phyloP scores from a whole-genome alignment of 1,140 invertebrate genomes.

The Phymastichus coffea region DNA sequence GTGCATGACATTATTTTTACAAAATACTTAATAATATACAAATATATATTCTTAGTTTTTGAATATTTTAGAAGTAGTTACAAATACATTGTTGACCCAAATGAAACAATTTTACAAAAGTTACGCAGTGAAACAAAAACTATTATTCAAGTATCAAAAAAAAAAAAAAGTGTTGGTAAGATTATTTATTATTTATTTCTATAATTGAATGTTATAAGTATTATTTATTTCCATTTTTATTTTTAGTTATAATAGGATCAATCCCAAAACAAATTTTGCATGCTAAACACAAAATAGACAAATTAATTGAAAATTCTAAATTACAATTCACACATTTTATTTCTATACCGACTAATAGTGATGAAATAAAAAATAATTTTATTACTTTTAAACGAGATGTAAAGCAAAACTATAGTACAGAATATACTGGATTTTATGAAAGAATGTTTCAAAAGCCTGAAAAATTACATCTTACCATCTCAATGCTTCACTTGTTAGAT shows the following conservation, averaged over 20 bases:
- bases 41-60: not conserved
- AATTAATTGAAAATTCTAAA: conserved; percentile 66
- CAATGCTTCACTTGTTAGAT: conserved; percentile 69
- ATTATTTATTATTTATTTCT: conserved; percentile 49
- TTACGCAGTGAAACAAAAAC: conserved; percentile 73
- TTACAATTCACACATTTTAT: conserved; percentile 84
- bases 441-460: conserved; percentile 69
- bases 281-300: conserved; percentile 67
- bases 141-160: conserved; percentile 66
- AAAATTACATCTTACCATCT: conserved; percentile 79
- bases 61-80: conserved; percentile 2
- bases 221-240: conserved; percentile 29
- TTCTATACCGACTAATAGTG: conserved; percentile 69
- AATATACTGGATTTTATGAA: conserved; percentile 62
- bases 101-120: conserved; percentile 46
- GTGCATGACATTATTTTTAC: too few relatives aligned
- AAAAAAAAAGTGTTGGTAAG: conserved; percentile 58
- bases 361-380: conserved; percentile 56
- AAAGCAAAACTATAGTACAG: conserved; percentile 45
- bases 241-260: conserved; percentile 61
- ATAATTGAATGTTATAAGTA: conserved; percentile 22
- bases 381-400: conserved; percentile 47
- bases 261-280: conserved; percentile 62
- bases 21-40: not conserved
- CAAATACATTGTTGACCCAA: not conserved